Evolutionary conservation across 2,888 invertebrate species (phyloP), one percentile per base, ranked within the genome.

Genomic region (Siphonodentalium dalli): DNA sequence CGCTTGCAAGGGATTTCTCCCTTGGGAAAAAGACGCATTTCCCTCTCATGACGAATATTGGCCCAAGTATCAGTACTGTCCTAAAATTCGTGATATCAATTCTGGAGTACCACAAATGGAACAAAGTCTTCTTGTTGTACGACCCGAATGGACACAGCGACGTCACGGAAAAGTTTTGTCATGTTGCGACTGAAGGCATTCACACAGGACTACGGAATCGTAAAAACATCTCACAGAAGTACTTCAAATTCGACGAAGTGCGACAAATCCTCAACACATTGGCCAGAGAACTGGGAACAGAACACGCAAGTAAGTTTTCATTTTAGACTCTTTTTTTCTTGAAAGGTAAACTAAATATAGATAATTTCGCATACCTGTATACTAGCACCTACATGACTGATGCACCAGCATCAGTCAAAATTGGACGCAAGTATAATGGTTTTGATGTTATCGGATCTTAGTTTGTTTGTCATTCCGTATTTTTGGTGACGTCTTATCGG

Each of bases 11-110:
- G 2, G 80, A 80, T 47, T 81, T 77, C 53, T 73, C 72, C 1
- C 39, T 50, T 4, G 35, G 46, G 2, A 72, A 72, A 24, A 26
- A 48, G 9, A 39, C 21, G 26, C 68, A 88, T 50, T 94, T 88
- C 77, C 88, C 88, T n/a, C 89, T 90, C 0, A 83, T 94, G 61
- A 94, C 93, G 1, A 44, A 79, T 2, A 66, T 77, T 1, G 78
- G 78, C 1, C 58, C 75, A 18, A 71, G 69, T 61, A 65, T 71
- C 45, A 68, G 67, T 45, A 63, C 69, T 0, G 39, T 74, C 4
- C 59, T 64, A 0, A 46, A 61, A 6, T 65, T 72, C 27, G 39
- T 74, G 11, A 43, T 61, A 0, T 49, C 54, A 7, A 50, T 69
- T 2, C 42, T 71, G 15, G 15, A 26, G 1, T 44, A 56, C 24